These are phyloP conservation scores for Amphilophus citrinellus DNA, from an alignment of 2,113 vertebrate genomes.

Conservation along the genomic window DNA sequence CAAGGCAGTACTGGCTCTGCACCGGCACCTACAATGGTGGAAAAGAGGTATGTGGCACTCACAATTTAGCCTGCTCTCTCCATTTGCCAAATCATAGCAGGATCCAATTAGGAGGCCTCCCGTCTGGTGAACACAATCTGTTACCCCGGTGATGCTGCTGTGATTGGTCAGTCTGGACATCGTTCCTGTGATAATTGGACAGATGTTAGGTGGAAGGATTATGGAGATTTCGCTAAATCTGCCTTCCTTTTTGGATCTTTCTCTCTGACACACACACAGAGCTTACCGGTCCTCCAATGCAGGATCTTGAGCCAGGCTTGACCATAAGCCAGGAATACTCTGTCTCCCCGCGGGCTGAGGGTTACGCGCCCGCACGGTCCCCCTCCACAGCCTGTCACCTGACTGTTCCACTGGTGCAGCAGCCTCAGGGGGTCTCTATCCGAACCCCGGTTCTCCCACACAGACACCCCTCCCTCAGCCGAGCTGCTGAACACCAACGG, in stretches of 20 bases:
- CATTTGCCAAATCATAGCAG: constrained; percentile 82
- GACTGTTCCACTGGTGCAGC: constrained; percentile 75
- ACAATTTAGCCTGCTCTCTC: constrained; percentile 83
- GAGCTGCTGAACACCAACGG: constrained; percentile 84
- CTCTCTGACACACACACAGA: neutral
- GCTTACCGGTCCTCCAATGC: constrained; percentile 81
- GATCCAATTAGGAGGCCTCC: constrained; percentile 82
- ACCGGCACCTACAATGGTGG: neutral
- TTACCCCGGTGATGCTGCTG: constrained; percentile 81
- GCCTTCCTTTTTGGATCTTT: constrained; percentile 15
- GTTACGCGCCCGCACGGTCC: constrained; percentile 60
- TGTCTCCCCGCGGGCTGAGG: constrained; percentile 81
- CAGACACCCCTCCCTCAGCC: constrained; percentile 79
- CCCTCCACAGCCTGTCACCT: constrained; percentile 75
- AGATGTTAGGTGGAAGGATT: constrained; percentile 63
- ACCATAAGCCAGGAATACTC: constrained; percentile 77
- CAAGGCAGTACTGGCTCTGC: neutral
- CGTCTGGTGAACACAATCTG: constrained; percentile 83
- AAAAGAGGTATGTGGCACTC: constrained; percentile 50
- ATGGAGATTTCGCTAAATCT: constrained; percentile 52
- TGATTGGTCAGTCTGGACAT: constrained; percentile 85
- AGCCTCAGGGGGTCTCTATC: constrained; percentile 70
- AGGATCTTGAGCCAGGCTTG: constrained; percentile 80
- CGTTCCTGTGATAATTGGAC: constrained; percentile 74
- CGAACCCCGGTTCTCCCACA: constrained; percentile 78